Percentiles rank a stretch among this genome's conserved stretches.
Conservation (phyloP, 2,888 invertebrate genomes). For the Drosophila percnosoma region DNA sequence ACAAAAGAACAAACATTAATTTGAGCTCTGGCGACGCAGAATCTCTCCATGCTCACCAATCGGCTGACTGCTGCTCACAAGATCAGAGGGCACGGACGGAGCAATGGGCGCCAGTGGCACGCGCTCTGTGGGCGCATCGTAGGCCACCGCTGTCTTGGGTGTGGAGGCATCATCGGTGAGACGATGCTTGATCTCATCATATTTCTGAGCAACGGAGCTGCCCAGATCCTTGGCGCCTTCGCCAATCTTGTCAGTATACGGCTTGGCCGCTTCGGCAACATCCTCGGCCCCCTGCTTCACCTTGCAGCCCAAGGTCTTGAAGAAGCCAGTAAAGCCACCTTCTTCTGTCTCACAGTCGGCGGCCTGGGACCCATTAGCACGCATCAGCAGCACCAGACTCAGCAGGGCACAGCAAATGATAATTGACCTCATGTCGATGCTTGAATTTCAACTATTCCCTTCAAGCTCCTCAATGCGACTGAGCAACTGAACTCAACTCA, state of each 20-base stretch:
- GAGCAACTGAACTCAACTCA: constrained; percentile 12
- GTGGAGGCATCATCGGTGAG: constrained; percentile 67
- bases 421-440: constrained; percentile 63
- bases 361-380: constrained; percentile 27
- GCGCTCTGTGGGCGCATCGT: constrained; percentile 74
- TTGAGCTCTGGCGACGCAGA: background rate
- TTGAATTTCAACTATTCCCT: constrained; percentile 34
- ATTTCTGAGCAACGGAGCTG: constrained; percentile 75
- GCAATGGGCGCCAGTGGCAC: constrained; percentile 77
- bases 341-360: constrained; percentile 75
- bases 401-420: constrained; percentile 56
- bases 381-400: constrained; percentile 47
- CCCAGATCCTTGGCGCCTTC: constrained; percentile 80
- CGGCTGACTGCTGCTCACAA: constrained; percentile 12
- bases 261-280: constrained; percentile 76
- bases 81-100: constrained; percentile 35
- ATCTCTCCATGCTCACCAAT: constrained; percentile 22
- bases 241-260: constrained; percentile 77
- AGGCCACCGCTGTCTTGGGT: constrained; percentile 13
- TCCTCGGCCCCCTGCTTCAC: constrained; percentile 79
- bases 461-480: constrained; percentile 46
- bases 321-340: constrained; percentile 74
- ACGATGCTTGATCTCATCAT: constrained; percentile 80
- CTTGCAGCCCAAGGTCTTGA: constrained; percentile 79
- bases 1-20: constrained; percentile 1